Base-by-base conservation (phyloP, 37 sponge, comb jelly and placozoan genomes). In the Beroe forskalii region DNA sequence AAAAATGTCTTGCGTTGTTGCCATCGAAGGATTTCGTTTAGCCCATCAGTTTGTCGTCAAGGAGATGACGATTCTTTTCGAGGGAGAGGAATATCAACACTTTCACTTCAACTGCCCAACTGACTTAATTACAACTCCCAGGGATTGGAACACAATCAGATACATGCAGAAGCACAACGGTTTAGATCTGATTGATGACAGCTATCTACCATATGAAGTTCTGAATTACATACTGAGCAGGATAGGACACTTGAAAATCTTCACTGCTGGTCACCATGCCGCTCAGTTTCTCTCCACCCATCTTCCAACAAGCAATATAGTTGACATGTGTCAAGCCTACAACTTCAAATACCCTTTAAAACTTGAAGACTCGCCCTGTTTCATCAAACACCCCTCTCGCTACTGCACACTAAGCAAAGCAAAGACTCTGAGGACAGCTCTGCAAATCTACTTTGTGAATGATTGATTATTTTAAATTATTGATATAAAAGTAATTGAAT, bases 41-140 rank as follows among this genome's bases (percentile, higher is more conserved):
- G 28, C 72, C 12, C 72, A 69, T 32, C 72, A 33, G 17, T 69
- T 35, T 69, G 72, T 69, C 17, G 72, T 69, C 8, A 69, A 69
- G 72, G 72, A 69, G 38, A 32, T 69, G 39, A 69, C 72, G 1
- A 69, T 69, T 6, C 72, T 69, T 2, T 69, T 69, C 38, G 72
- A 69, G 28, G 3, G 37, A 36, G 32, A 69, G 19, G 33, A 69
- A 36, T 69, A 36, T 33, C 72, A 69, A 36, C 72, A 69, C 72
- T 69, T 69, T 69, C 72, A 69, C 72, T 69, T 69, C 72, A 69
- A 69, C 72, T 69, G 72, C 38, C 72, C 72, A 2, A 35, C 32
- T 69, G 72, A 69, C 19, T 14, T 69, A 6, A 69, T 69, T 69
- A 69, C 32, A 1, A 32, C 72, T 2, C 72, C 72, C 38, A 69